Evolutionary conservation across 2,888 invertebrate species (phyloP).

Genomic region (Arrhopalites spinosus): DNA sequence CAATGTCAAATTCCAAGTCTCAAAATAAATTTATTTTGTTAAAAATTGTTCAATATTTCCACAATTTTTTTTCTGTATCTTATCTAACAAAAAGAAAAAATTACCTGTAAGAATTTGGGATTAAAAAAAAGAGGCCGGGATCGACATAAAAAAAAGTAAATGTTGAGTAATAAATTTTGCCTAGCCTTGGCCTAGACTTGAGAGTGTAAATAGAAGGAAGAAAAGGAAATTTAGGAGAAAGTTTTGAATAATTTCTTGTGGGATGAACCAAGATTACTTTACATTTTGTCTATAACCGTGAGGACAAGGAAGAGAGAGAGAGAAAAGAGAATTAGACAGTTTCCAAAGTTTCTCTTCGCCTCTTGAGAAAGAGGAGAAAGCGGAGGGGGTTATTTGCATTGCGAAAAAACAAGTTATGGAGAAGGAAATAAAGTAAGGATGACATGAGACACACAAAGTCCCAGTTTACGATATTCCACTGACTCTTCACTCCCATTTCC

Average conservation of each 20-base stretch:
- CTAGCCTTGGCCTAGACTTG: no score
- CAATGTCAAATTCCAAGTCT: no score
- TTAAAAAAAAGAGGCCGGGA: not conserved
- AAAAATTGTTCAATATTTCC: no score
- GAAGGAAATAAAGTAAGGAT: conserved; percentile 14
- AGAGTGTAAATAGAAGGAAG: not conserved
- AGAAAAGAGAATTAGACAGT: not conserved
- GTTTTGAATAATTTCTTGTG: not conserved
- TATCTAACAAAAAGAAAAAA: no score
- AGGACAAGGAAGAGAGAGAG: not conserved
- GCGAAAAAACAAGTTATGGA: conserved; percentile 16
- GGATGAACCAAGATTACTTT: conserved; percentile 7
- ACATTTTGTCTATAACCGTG: not conserved
- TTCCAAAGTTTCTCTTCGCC: not conserved
- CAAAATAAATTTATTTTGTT: no score
- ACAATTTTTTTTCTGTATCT: no score
- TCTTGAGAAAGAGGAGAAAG: not conserved
- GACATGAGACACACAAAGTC: conserved; percentile 16
- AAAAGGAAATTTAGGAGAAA: not conserved
- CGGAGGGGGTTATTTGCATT: not conserved
- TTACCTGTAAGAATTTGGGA: no score
- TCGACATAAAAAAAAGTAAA: no score
- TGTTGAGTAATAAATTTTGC: no score
- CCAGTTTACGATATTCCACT: not conserved
- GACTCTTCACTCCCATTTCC: not conserved